A percentile compares a stretch with the other conserved stretches of the same genome.
These are phyloP conservation scores for Pseudococcus viburni DNA, from an alignment of 2,888 invertebrate genomes.

Conservation along the genomic window DNA sequence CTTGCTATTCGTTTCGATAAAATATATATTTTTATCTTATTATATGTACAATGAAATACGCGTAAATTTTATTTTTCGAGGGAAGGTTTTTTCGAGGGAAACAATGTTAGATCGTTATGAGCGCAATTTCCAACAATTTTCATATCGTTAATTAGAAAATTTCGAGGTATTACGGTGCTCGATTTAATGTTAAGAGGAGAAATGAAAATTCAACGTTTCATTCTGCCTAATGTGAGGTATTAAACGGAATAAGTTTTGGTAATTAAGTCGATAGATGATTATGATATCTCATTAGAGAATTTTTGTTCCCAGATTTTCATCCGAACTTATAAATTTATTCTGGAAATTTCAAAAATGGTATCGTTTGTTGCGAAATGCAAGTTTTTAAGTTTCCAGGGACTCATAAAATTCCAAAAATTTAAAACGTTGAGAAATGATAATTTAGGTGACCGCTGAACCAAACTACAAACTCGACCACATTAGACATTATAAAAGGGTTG, in stretches of 20 bases:
- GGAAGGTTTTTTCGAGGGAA: not conserved
- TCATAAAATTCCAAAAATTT: not conserved
- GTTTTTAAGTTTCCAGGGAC: too few species aligned
- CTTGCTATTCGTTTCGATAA: constrained; percentile 19
- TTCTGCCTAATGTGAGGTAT: not conserved
- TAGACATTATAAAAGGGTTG: too few species aligned
- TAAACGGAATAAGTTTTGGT: too few species aligned
- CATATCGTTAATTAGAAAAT: not conserved
- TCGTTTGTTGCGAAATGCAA: too few species aligned
- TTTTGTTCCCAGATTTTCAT: too few species aligned
- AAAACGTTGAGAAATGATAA: not conserved
- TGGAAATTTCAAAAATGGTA: too few species aligned
- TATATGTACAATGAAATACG: constrained; percentile 17
- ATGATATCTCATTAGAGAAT: too few species aligned
- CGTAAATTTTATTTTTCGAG: constrained; percentile 31
- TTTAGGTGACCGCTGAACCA: too few species aligned
- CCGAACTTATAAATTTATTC: too few species aligned
- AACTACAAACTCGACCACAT: too few species aligned
- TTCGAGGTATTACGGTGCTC: not conserved
- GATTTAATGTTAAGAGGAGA: not conserved
- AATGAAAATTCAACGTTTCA: not conserved
- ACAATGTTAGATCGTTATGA: constrained; percentile 8
- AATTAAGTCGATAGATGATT: not conserved
- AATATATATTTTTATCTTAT: constrained; percentile 35
- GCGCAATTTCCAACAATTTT: not conserved